Percentiles rank a stretch among this genome's conserved stretches.
Conservation (phyloP, 2,888 invertebrate genomes). For the Polyommatus icarus region DNA sequence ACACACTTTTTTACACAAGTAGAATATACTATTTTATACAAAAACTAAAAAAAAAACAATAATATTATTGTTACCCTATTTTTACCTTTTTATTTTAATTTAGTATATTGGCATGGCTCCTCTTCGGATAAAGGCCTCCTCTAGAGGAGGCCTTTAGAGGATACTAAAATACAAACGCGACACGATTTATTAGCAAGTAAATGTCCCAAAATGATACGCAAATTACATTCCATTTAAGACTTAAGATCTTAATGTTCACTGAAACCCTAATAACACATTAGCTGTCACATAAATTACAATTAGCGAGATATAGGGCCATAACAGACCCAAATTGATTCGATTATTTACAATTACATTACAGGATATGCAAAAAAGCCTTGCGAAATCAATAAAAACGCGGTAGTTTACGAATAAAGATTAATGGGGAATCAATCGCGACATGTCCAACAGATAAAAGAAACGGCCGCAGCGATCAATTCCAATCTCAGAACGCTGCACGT, state of each 20-base stretch:
- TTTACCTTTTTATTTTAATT: no score
- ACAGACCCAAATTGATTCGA: conserved; percentile 11
- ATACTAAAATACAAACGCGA: neutral
- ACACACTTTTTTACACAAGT: no score
- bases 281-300: conserved; percentile 15
- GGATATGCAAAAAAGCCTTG: conserved; percentile 8
- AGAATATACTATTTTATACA: no score
- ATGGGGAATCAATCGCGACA: conserved; percentile 76
- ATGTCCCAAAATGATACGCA: conserved; percentile 15
- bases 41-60: no score
- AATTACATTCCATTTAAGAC: conserved; percentile 15
- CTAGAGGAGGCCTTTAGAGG: no score
- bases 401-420: conserved; percentile 75
- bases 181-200: neutral
- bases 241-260: conserved; percentile 9
- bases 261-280: conserved; percentile 13
- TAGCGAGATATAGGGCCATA: conserved; percentile 1
- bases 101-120: no score
- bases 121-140: no score
- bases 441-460: conserved; percentile 69
- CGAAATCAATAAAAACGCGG: conserved; percentile 47
- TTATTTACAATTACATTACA: conserved; percentile 14
- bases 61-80: no score
- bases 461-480: conserved; percentile 76
- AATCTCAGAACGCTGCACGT: conserved; percentile 62